Evolutionary conservation across 2,113 vertebrate genomes (phyloP).

Genomic region (Maccullochella peelii): DNA sequence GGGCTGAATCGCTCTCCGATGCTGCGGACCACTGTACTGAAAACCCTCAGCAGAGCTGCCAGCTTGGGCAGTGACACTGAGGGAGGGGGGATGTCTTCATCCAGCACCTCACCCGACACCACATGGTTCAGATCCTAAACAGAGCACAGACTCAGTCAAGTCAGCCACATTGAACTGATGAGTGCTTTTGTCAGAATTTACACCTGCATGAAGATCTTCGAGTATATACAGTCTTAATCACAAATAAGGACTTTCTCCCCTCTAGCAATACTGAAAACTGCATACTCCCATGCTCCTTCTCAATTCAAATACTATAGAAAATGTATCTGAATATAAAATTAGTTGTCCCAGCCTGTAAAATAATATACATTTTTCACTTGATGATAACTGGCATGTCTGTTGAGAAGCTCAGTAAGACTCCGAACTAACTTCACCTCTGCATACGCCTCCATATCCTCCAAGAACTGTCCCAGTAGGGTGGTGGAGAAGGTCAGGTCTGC

Average conservation of each 20-base stretch:
- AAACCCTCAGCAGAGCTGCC: conserved; percentile 95
- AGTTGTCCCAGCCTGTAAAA: background rate
- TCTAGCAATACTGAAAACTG: background rate
- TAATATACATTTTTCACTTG: background rate
- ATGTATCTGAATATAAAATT: background rate
- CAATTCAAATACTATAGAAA: background rate
- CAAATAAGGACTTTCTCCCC: background rate
- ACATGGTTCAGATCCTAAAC: conserved; percentile 95
- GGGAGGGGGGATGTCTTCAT: conserved; percentile 97
- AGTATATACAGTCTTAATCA: background rate
- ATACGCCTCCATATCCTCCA: conserved; percentile 99
- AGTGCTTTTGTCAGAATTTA: too few species aligned
- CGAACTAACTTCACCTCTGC: conserved; percentile 87
- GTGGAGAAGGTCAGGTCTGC: conserved; percentile 98
- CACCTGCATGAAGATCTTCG: too few species aligned
- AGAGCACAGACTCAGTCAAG: conserved; percentile 3
- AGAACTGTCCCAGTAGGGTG: conserved; percentile 95
- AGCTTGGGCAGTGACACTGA: conserved; percentile 96
- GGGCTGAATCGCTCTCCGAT: conserved; percentile 97
- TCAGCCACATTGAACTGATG: too few species aligned
- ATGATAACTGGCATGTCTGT: background rate
- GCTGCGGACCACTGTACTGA: conserved; percentile 98
- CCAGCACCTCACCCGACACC: conserved; percentile 89
- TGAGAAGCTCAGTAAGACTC: background rate
- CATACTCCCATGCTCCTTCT: background rate